phyloP scores from a whole-genome alignment of 2,888 invertebrate genomes.

The Rhimphoctona megacephalus region DNA sequence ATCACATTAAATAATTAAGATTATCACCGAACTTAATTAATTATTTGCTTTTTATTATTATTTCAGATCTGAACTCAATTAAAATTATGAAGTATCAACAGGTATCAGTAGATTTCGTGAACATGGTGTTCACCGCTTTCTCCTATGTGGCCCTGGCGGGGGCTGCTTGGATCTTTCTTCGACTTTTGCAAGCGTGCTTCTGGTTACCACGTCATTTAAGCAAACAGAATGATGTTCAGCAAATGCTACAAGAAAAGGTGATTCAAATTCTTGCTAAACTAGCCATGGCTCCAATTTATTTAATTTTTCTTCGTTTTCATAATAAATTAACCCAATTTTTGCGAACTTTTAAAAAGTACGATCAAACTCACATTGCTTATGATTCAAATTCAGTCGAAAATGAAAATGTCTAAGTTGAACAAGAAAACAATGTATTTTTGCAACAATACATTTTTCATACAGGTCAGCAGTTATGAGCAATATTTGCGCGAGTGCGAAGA shows the following conservation, averaged over 20 bases:
- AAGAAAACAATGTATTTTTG: not conserved
- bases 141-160: constrained; percentile 88
- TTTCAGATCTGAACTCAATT: constrained; percentile 70
- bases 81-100: constrained; percentile 88
- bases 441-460: constrained; percentile 3
- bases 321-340: too few species aligned
- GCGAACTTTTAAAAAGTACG: not conserved
- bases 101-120: constrained; percentile 89
- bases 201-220: constrained; percentile 88
- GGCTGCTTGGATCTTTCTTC: constrained; percentile 88
- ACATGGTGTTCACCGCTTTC: constrained; percentile 88
- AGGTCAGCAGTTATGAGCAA: constrained; percentile 81
- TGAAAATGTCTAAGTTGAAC: not conserved
- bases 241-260: constrained; percentile 86
- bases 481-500: constrained; percentile 81
- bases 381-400: not conserved
- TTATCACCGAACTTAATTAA: not conserved
- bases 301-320: not conserved
- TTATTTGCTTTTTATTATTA: constrained; percentile 17
- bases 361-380: not conserved
- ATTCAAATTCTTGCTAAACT: constrained; percentile 68
- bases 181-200: constrained; percentile 89
- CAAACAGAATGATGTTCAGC: constrained; percentile 86
- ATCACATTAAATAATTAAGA: not conserved
- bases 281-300: not conserved